Base-by-base conservation (phyloP, 2,888 invertebrate species). In the Philhelius pedissequus region DNA sequence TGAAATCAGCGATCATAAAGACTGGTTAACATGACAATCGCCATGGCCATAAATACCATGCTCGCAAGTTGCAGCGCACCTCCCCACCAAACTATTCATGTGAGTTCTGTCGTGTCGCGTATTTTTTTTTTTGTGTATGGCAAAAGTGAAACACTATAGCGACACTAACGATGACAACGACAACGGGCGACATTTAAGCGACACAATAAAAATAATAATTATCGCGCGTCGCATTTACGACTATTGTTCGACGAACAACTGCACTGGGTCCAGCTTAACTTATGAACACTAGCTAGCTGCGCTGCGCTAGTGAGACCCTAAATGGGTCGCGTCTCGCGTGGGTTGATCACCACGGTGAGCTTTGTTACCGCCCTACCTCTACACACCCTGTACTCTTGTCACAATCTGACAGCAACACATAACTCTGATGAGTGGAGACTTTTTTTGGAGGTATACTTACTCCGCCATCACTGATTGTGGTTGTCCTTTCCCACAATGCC, bases 191-290 rank as follows among this genome's bases (percentile, higher is more conserved):
- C 79, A 75, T 80, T 71, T 76, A 81, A 81, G 81, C 75, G 84
- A 76, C 71, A 84, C 84, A 76, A 84, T 84, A 80, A 84, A 80
- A 84, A 73, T 84, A 84, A 84, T 84, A 84, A 84, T 84, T 84
- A 84, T 84, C 84, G 76, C 84, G 52, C 68, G 84, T 80, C 84
- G 76, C 80, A 66, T 76, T 80, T 76, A 84, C 75, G 84, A 52
- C 75, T 68, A 84, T 84, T 84, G 84, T 84, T 54, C 48, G 58
- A 20, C 66, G 35, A 60, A 54, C 66, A 18, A 64, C 27, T 32
- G 20, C n/a, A n/a, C 43, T 69, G 56, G 54, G 60, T 62, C 58
- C 66, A 50, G 45, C 32, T 71, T 45, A 20, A 62, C 54, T 56
- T 50, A 27, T 45, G 20, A 22, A 30, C 45, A 20, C 35, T 18